Conservation (phyloP, 2,888 invertebrate genomes). For the Holacanthella duospinosa region DNA sequence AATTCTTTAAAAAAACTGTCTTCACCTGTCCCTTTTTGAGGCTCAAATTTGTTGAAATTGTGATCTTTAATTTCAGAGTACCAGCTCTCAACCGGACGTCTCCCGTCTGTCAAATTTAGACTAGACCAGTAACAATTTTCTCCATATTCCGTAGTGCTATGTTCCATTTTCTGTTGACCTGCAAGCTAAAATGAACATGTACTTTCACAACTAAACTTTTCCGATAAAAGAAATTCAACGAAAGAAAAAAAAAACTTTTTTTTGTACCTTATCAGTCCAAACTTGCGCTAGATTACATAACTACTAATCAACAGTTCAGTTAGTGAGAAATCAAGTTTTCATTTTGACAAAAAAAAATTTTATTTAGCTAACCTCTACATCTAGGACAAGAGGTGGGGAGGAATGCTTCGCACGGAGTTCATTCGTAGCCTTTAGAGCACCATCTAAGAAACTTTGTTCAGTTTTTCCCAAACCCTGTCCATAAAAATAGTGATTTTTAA, state of each 20-base stretch:
- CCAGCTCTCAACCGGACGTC: slow-evolving; percentile 47
- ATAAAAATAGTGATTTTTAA: not conserved
- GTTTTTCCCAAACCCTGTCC: slow-evolving; percentile 25
- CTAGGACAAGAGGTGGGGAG: slow-evolving; percentile 19
- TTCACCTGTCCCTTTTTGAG: slow-evolving; percentile 29
- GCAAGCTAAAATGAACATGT: too few species aligned
- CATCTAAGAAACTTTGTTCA: slow-evolving; percentile 23
- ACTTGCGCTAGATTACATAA: slow-evolving; percentile 30
- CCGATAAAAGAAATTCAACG: too few species aligned
- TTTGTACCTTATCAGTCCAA: slow-evolving; percentile 27
- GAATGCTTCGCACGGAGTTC: slow-evolving; percentile 25
- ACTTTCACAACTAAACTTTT: too few species aligned
- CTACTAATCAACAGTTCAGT: slow-evolving; percentile 11
- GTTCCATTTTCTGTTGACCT: slow-evolving; percentile 28
- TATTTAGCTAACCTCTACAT: slow-evolving; percentile 19
- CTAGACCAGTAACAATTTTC: slow-evolving; percentile 35
- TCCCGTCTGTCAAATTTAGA: slow-evolving; percentile 20
- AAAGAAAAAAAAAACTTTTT: not conserved
- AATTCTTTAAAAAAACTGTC: not conserved
- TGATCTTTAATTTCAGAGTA: slow-evolving; percentile 57
- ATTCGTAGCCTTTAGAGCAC: slow-evolving; percentile 29
- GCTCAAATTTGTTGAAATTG: slow-evolving; percentile 28
- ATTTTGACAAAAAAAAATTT: not conserved
- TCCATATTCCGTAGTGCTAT: slow-evolving; percentile 32
- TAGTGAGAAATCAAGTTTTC: not conserved